These are phyloP conservation scores for Hymenopus coronatus DNA, from an alignment of 2,888 invertebrate genomes.

Conservation along the genomic window DNA sequence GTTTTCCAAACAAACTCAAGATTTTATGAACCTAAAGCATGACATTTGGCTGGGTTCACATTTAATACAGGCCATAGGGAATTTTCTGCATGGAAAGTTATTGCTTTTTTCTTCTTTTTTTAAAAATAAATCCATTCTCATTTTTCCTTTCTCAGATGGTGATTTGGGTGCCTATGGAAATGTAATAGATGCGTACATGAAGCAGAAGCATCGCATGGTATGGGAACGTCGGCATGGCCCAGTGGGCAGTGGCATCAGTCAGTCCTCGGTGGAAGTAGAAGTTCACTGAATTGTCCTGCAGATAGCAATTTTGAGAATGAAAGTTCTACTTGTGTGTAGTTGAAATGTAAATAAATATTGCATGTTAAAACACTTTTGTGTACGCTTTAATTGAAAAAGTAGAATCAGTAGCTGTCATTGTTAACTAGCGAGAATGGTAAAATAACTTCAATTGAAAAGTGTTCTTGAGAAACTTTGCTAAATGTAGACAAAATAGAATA, in stretches of 20 bases:
- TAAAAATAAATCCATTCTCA: slow-evolving; percentile 22
- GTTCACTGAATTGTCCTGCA: too few species aligned
- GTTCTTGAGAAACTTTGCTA: too few species aligned
- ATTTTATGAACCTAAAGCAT: too few species aligned
- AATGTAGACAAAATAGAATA: too few species aligned
- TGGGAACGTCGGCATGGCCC: slow-evolving; percentile 94
- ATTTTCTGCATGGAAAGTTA: too few species aligned
- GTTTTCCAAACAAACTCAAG: too few species aligned
- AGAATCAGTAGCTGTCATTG: too few species aligned
- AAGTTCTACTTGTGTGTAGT: neutral
- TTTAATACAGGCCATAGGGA: too few species aligned
- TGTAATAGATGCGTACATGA: slow-evolving; percentile 82
- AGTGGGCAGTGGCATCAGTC: slow-evolving; percentile 63
- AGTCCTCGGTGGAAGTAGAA: slow-evolving; percentile 15
- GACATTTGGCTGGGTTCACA: too few species aligned
- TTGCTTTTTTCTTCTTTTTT: neutral
- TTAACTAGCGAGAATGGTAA: too few species aligned
- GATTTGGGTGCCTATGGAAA: slow-evolving; percentile 78
- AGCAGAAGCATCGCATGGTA: slow-evolving; percentile 96
- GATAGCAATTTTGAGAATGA: neutral
- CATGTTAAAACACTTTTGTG: neutral
- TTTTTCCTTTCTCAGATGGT: slow-evolving; percentile 66
- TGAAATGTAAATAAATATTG: neutral
- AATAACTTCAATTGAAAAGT: too few species aligned
- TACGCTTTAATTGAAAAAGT: too few species aligned